Evolutionary conservation across 2,113 vertebrate genomes (phyloP).

Genomic region (Epinephelus lanceolatus): DNA sequence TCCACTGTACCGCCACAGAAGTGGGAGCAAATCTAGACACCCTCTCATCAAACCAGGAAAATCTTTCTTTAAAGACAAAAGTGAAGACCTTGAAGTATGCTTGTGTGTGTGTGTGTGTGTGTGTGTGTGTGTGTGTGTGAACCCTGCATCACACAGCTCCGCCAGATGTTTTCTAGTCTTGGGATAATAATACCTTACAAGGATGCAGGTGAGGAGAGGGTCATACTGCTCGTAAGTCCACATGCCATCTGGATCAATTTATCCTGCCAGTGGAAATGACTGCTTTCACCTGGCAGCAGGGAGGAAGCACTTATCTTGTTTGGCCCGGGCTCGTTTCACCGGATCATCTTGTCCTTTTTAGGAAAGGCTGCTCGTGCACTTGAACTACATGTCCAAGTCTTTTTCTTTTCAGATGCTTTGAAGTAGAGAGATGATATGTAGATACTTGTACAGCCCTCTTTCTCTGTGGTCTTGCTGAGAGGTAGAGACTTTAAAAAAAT

Average conservation of each 20-base stretch:
- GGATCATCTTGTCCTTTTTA: conserved; percentile 55
- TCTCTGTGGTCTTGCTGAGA: conserved; percentile 16
- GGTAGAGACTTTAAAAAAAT: conserved; percentile 26
- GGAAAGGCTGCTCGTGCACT: conserved; percentile 21
- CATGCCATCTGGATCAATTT: conserved; percentile 75
- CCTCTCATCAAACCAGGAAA: conserved; percentile 18
- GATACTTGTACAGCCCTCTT: conserved; percentile 12
- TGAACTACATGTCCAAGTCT: neutral
- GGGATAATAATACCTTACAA: conserved; percentile 47
- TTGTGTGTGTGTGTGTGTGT: neutral
- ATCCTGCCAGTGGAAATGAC: conserved; percentile 63
- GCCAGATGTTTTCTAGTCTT: conserved; percentile 49
- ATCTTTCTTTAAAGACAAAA: conserved; percentile 11
- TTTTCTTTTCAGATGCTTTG: conserved; percentile 42
- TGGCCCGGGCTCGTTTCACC: conserved; percentile 21
- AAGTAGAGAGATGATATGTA: conserved; percentile 47
- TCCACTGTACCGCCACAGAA: neutral
- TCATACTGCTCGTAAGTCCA: conserved; percentile 33
- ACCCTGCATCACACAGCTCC: conserved; percentile 3
- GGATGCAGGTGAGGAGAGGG: conserved; percentile 59
- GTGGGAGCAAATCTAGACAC: neutral
- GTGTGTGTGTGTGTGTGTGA: neutral
- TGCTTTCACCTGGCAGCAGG: conserved; percentile 47
- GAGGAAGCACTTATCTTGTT: conserved; percentile 41
- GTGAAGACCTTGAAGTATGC: conserved; percentile 11